Percentiles rank a stretch among this genome's conserved stretches.
phyloP scores from a whole-genome alignment of 2,888 invertebrate species.

The Tanypteryx hageni region DNA sequence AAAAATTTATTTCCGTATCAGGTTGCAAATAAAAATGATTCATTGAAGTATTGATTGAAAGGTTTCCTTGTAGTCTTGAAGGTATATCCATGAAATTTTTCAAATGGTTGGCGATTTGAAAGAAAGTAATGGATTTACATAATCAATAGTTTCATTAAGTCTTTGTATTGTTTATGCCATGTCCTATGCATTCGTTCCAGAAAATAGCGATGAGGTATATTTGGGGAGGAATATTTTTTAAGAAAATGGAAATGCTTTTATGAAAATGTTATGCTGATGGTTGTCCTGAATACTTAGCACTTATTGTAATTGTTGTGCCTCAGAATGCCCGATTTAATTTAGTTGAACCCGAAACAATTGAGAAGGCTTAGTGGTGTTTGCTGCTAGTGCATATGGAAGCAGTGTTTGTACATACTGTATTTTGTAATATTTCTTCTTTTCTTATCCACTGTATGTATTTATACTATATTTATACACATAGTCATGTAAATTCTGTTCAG shows the following conservation, averaged over 20 bases:
- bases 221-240: background rate
- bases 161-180: conserved; percentile 12
- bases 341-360: conserved; percentile 49
- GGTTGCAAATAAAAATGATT: background rate
- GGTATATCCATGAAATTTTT: background rate
- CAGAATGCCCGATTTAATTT: conserved; percentile 36
- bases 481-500: conserved; percentile 53
- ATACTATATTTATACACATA: conserved; percentile 56
- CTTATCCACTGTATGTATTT: conserved; percentile 47
- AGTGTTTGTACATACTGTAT: conserved; percentile 61
- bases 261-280: conserved; percentile 43
- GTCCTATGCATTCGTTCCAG: background rate
- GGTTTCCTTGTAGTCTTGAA: background rate
- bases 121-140: background rate
- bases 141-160: background rate
- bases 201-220: conserved; percentile 10
- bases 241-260: conserved; percentile 47
- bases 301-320: conserved; percentile 52
- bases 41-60: background rate
- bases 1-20: background rate
- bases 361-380: conserved; percentile 62
- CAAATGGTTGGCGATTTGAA: background rate
- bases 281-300: conserved; percentile 14
- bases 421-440: conserved; percentile 53
- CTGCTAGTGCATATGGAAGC: conserved; percentile 51